Evolutionary conservation across 1,140 invertebrate species (phyloP), one percentile per base, ranked within the genome.

Genomic region (Papilio polyxenes): DNA sequence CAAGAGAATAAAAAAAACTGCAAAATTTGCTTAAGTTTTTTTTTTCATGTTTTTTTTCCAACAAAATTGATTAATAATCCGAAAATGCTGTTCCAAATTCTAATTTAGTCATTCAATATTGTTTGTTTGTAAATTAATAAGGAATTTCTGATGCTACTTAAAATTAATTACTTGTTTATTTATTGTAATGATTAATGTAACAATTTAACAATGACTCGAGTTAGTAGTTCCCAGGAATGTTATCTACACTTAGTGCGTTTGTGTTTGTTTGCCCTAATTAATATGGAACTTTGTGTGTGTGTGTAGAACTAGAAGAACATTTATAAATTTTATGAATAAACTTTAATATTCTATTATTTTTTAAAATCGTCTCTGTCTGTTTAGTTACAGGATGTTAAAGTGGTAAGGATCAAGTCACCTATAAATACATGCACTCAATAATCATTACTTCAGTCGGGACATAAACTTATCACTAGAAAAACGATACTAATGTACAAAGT

Each of bases 201-300:
- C 20, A 37, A 15, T 37, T 72, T 72, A 72, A 72, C 65, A 72
- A 72, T 72, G 65, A 72, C 65, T 37, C 62, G 65, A 53, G 49
- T 53, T 77, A 77, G 48, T 77, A 20, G 20, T 51, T 77, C 44
- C 75, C 75, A 77, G 49, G 75, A 77, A 77, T 77, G 75, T 56
- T 75, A 75, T 75, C 75, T 9, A 15, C 20, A 56, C 4, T 53
- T 10, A 76, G n/a, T 77, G 48, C 48, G 23, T 49, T 77, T 77
- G 20, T 77, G 49, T 77, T 77, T 77, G 49, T 77, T 76, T 53
- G 75, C 53, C 75, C 75, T 51, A 76, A 76, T 76, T 76, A 76
- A 23, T 76, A 49, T 11, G 2, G 7, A 3, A 23, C 48, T 53
- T 1, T 75, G 75, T 53, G 75, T 75, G 65, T 69, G 11, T 69